phyloP scores from a whole-genome alignment of 2,113 vertebrate genomes.

The Pleuronectes platessa region DNA sequence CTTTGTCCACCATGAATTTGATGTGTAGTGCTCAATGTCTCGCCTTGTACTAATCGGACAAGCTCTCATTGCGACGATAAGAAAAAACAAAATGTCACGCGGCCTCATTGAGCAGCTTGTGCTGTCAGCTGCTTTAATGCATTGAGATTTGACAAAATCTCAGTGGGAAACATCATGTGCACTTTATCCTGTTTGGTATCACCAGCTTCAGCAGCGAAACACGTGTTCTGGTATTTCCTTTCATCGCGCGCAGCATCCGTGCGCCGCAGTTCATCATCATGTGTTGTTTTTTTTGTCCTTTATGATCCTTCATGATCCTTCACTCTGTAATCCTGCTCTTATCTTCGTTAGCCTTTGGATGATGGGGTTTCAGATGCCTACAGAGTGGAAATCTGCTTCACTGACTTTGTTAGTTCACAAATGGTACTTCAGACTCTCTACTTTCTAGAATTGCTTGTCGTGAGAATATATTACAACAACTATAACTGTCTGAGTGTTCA shows the following conservation, averaged over 20 bases:
- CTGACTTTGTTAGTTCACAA: too few species aligned
- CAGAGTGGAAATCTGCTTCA: too few species aligned
- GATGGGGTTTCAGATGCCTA: background rate
- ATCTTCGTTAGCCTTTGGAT: background rate
- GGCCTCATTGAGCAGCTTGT: background rate
- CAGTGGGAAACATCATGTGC: constrained; percentile 18
- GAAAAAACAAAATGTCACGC: background rate
- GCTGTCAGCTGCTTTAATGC: constrained; percentile 22
- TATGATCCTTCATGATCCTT: background rate
- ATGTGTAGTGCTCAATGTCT: background rate
- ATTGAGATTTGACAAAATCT: constrained; percentile 31
- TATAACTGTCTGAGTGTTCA: too few species aligned
- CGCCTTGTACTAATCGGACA: too few species aligned
- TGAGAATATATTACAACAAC: too few species aligned
- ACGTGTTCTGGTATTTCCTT: background rate
- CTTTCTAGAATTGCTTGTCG: background rate
- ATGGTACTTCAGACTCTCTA: background rate
- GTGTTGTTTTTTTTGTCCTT: background rate
- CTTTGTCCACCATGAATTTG: constrained; percentile 5
- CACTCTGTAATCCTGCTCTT: background rate
- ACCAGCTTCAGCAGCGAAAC: background rate
- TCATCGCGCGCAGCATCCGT: background rate
- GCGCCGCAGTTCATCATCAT: background rate
- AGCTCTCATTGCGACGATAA: too few species aligned
- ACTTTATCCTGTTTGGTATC: background rate